A percentile compares a stretch with the other conserved stretches of the same genome.
These are phyloP conservation scores for Keiferia lycopersicella DNA, from an alignment of 2,888 invertebrate genomes.

Conservation along the genomic window DNA sequence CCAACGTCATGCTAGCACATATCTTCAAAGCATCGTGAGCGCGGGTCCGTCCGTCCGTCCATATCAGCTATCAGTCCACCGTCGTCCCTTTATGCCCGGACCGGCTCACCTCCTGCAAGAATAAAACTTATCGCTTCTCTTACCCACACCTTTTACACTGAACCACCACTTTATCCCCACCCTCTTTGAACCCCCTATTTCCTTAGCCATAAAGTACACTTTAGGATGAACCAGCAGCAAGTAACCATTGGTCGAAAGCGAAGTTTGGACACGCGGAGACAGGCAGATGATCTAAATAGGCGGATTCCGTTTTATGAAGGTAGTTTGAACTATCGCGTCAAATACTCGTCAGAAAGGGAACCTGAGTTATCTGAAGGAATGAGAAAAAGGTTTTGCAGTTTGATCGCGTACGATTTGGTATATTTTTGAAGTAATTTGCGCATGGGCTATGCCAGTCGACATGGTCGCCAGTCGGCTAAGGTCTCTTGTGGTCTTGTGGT, in stretches of 20 bases:
- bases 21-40: conserved; percentile 9
- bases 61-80: conserved; percentile 24
- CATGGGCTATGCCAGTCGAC: too few relatives aligned
- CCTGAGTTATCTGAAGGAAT: neutral
- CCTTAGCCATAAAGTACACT: conserved; percentile 32
- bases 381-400: neutral
- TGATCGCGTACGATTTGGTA: too few relatives aligned
- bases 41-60: conserved; percentile 11
- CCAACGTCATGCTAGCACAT: neutral
- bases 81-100: conserved; percentile 37
- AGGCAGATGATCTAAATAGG: conserved; percentile 73
- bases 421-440: too few relatives aligned
- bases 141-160: conserved; percentile 51
- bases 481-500: too few relatives aligned
- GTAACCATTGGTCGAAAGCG: conserved; percentile 34
- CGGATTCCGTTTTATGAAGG: conserved; percentile 62
- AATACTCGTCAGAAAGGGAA: conserved; percentile 14
- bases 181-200: conserved; percentile 1
- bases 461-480: too few relatives aligned
- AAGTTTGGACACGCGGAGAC: conserved; percentile 46
- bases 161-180: conserved; percentile 28
- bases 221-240: conserved; percentile 25
- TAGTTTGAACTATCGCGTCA: conserved; percentile 47
- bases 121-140: conserved; percentile 68
- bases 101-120: conserved; percentile 48